Base-by-base conservation (phyloP, 1,140 invertebrate species). In the Agrilus planipennis region DNA sequence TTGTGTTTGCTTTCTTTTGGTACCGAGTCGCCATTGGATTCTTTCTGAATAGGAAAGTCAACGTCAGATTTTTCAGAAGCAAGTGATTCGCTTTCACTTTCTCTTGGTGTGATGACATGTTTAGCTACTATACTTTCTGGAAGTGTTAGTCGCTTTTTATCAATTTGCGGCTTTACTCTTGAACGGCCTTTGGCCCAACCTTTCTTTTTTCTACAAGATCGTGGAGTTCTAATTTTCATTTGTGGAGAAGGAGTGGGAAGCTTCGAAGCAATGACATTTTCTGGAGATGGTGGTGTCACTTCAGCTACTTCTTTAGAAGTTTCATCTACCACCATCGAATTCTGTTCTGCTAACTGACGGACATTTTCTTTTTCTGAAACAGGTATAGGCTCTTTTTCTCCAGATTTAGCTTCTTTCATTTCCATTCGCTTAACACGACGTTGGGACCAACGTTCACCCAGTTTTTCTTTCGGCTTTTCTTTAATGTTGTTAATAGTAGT, bases 1-100 rank as follows among this genome's bases (percentile, higher is more conserved):
- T 40, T 40, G 31, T 14, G 23, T 43, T 67, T 69, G 35, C 73
- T 73, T n/a, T 72, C 67, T 10, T 54, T 57, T 1, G 45, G 29
- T 29, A n/a, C 28, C n/a, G 28, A 29, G n/a, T 11, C 4, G 12
- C 3, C 19, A 16, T 4, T 32, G 12, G 12, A 11, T n/a, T n/a
- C 29, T 31, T 31, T 31, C 6, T 31, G 14, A 16, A 32, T 31
- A 7, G 22, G 9, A 14, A 41, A 21, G 28, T 62, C 54, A 39
- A 55, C 53, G n/a, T 57, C 54, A 5, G 57, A 54, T 39, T 54
- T 55, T 34, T 58, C 54, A 1, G 53, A 57, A 18, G 51, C 25
- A 9, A 60, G 29, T 15, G 55, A 57, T 29, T 57, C 55, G 36
- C 50, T 57, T 35, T 59, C 57, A 29, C 53, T 59, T 27, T 53